Conservation (phyloP, 2,888 invertebrate species). For the Parthenolecanium corni region DNA sequence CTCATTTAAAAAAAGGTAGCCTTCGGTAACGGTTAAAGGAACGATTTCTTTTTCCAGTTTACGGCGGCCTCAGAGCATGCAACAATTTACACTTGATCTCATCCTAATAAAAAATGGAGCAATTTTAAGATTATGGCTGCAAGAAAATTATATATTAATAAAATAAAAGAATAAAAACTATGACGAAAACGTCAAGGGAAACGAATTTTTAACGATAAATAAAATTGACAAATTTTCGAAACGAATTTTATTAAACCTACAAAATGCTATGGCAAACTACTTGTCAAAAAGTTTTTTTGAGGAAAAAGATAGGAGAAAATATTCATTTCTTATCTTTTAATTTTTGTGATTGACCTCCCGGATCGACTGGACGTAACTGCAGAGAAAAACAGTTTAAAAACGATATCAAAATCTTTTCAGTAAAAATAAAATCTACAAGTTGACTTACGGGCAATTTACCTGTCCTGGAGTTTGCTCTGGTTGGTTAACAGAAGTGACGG, state of each 20-base stretch:
- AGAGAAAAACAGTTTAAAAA: background rate
- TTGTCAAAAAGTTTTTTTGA: background rate
- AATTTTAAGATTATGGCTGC: no score
- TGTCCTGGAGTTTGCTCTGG: constrained; percentile 10
- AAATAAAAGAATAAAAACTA: no score
- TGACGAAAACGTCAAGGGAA: no score
- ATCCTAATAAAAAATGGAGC: no score
- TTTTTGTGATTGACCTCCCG: constrained; percentile 4
- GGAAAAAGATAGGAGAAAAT: background rate
- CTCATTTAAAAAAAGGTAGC: no score
- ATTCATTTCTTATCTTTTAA: background rate
- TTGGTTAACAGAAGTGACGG: background rate
- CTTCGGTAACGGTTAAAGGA: no score
- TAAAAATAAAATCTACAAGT: background rate
- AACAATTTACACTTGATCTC: no score
- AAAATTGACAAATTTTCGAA: background rate
- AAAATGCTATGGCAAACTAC: background rate
- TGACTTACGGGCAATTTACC: constrained; percentile 5
- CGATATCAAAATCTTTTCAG: background rate
- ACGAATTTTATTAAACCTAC: background rate
- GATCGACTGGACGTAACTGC: constrained; percentile 10
- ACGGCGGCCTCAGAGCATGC: no score
- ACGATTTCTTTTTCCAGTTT: no score
- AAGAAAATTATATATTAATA: no score
- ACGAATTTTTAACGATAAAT: no score